phyloP scores from a whole-genome alignment of 2,113 vertebrate genomes.

The Rissa tridactyla region DNA sequence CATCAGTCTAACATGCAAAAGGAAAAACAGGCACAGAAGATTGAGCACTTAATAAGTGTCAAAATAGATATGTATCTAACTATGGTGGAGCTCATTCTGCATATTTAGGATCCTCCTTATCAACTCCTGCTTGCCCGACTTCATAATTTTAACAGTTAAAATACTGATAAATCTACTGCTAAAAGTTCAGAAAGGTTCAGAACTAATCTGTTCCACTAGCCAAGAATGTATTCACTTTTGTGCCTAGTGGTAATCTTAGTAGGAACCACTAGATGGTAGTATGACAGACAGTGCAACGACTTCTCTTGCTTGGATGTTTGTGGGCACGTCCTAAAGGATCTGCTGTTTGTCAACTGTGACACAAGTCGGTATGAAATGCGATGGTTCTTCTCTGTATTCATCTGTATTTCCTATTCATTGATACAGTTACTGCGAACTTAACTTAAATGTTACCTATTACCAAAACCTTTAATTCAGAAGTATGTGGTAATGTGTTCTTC shows the following conservation, averaged over 20 bases:
- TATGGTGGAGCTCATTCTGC: neutral
- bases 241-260: neutral
- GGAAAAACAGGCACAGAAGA: neutral
- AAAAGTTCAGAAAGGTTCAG: neutral
- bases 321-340: neutral
- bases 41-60: rapidly evolving
- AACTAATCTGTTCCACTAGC: neutral
- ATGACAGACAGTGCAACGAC: neutral
- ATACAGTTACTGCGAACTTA: neutral
- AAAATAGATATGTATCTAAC: neutral
- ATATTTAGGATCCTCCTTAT: neutral
- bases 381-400: neutral
- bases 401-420: neutral
- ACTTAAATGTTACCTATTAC: neutral
- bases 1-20: neutral
- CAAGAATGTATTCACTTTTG: neutral
- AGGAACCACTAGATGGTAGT: neutral
- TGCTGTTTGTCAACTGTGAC: neutral
- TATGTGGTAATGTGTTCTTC: neutral
- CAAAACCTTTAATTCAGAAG: neutral
- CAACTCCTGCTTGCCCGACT: neutral
- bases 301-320: neutral
- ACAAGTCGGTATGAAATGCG: neutral
- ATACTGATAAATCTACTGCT: neutral
- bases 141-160: neutral